Base-by-base conservation (phyloP, 2,113 vertebrate species). In the Psilopogon haemacephalus region DNA sequence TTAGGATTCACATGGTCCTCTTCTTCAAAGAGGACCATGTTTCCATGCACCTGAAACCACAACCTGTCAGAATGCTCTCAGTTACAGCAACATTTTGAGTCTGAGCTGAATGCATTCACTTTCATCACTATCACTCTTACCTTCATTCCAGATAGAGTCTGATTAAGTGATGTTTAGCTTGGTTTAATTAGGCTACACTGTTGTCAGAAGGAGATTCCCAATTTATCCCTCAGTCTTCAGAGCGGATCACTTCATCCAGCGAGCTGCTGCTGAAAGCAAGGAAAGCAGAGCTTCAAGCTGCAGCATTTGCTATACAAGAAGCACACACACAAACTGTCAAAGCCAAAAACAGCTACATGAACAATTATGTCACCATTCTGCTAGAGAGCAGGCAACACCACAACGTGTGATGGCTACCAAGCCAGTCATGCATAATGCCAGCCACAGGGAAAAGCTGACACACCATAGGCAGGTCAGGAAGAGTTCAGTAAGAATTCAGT, bases 141-240 rank as follows among this genome's bases (percentile, higher is more conserved):
- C 33, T 91, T 80, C 69, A 42, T 38, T 88, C 30, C 44, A 90
- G 62, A 81, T 74, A 83, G 13, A 86, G 20, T 56, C 54, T 90
- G 73, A 92, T 76, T 72, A 65, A 85, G 52, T 65, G 52, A 83
- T 42, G 56, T 46, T 92, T 94, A 70, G 14, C 35, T 63, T 71
- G 27, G 40, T 77, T 94, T 81, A 93, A 90, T 91, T 64, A 93
- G 65, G 14, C 27, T 67, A 14, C 11, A 52, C 89, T 80, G 35
- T 37, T 73, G 23, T 80, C 68, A 83, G 68, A 80, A 65, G 12
- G 65, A 21, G n/a, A 71, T 86, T 84, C 40, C 56, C 88, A 70
- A 91, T 90, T 89, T 95, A 76, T 88, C 93, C 26, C 42, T 93
- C 26, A 38, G 35, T 65, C 15, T 78, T 84, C 48, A 72, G n/a